Evolutionary conservation across 2,888 invertebrate genomes (phyloP).

Genomic region (Parnassius mnemosyne): DNA sequence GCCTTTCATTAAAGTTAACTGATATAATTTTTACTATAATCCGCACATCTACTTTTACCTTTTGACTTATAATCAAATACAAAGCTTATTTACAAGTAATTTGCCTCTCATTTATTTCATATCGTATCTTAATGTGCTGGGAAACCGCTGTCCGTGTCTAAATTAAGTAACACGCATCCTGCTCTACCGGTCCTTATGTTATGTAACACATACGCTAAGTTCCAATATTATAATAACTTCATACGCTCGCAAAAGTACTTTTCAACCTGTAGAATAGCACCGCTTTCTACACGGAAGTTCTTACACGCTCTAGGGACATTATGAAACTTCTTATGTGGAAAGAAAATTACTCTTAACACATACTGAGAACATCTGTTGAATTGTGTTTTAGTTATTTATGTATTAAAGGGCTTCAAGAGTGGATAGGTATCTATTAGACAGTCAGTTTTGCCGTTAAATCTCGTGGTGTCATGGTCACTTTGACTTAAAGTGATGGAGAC

Average conservation of each 20-base stretch:
- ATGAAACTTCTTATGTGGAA: conserved; percentile 12
- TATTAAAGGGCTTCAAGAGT: no score
- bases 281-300: conserved; percentile 45
- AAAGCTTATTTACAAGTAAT: conserved; percentile 15
- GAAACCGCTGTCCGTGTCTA: conserved; percentile 17
- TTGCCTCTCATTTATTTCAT: conserved; percentile 16
- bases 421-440: no score
- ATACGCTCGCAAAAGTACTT: conserved; percentile 30
- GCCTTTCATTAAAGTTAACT: neutral
- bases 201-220: conserved; percentile 29
- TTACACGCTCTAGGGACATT: conserved; percentile 22
- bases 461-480: no score
- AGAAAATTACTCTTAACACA: neutral
- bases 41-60: conserved; percentile 2
- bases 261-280: conserved; percentile 35
- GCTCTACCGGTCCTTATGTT: conserved; percentile 29
- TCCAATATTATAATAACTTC: conserved; percentile 32
- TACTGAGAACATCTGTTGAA: no score
- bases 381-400: no score
- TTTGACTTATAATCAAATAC: conserved; percentile 15
- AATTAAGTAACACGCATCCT: conserved; percentile 15
- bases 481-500: no score
- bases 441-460: no score
- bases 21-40: conserved; percentile 4
- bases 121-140: conserved; percentile 21